These are phyloP conservation scores for Muraenolepis orangiensis DNA, from an alignment of 2,797 vertebrate species.

Conservation along the genomic window DNA sequence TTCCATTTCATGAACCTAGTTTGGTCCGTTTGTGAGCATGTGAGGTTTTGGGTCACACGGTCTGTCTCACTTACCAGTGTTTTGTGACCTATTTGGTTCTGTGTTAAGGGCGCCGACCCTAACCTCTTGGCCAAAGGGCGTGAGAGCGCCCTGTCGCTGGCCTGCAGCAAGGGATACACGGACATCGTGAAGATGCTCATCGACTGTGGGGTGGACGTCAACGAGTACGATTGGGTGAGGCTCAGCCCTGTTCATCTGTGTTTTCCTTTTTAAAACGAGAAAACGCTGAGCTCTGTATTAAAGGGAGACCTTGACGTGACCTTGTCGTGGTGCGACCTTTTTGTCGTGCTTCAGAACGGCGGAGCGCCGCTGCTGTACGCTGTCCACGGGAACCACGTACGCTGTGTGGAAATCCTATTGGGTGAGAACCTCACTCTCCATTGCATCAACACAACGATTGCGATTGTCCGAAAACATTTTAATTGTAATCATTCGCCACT, in stretches of 20 bases:
- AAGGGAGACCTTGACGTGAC: neutral
- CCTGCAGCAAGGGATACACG: conserved; percentile 96
- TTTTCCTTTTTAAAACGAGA: neutral
- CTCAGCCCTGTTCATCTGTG: neutral
- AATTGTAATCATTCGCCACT: neutral
- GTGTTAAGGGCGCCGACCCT: conserved; percentile 87
- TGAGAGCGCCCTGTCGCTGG: conserved; percentile 92
- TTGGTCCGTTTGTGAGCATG: neutral
- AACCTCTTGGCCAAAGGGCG: conserved; percentile 93
- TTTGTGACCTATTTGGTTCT: neutral
- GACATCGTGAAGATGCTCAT: conserved; percentile 98
- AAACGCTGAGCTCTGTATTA: neutral
- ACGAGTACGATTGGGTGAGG: conserved; percentile 97
- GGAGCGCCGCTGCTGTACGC: conserved; percentile 96
- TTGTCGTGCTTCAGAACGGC: conserved; percentile 88
- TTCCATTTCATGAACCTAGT: neutral
- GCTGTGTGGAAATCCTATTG: conserved; percentile 94
- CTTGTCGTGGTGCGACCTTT: conserved; percentile 18
- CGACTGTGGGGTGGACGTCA: conserved; percentile 94
- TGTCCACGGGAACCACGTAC: conserved; percentile 96
- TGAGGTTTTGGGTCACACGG: neutral
- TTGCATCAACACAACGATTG: neutral
- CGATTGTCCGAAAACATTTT: neutral
- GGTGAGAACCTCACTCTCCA: conserved; percentile 76
- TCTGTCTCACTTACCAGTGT: neutral